These are phyloP conservation scores for Unio delphinus DNA, from an alignment of 2,888 invertebrate species.

Conservation along the genomic window DNA sequence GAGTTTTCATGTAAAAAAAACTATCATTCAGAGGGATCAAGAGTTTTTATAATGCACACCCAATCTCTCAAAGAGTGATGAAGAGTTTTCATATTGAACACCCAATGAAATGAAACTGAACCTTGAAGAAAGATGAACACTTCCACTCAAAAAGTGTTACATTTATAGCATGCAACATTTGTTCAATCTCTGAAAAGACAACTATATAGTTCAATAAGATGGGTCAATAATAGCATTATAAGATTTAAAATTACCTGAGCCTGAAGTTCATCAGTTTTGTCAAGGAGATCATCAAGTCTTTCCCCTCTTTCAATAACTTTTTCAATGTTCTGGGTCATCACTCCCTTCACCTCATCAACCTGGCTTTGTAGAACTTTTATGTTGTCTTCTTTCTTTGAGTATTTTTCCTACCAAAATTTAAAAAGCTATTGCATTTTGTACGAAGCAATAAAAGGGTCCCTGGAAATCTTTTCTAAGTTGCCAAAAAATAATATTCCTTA, in stretches of 20 bases:
- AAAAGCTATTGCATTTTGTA: neutral
- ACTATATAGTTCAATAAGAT: neutral
- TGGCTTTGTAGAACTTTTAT: constrained; percentile 58
- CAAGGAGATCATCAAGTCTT: constrained; percentile 69
- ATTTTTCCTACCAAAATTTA: constrained; percentile 47
- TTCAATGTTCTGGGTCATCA: constrained; percentile 71
- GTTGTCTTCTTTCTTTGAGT: constrained; percentile 48
- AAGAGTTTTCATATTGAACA: too few species aligned
- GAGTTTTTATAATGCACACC: too few species aligned
- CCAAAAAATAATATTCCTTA: neutral
- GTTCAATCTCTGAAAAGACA: neutral
- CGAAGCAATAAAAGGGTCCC: neutral
- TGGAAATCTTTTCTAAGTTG: neutral
- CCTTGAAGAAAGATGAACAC: too few species aligned
- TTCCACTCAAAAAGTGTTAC: neutral
- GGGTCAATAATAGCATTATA: neutral
- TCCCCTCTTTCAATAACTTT: constrained; percentile 69
- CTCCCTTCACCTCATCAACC: constrained; percentile 70
- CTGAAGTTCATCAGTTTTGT: constrained; percentile 69
- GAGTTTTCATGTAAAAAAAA: too few species aligned
- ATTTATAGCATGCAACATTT: neutral
- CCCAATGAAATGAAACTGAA: too few species aligned
- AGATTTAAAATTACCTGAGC: constrained; percentile 55
- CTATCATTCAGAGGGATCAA: too few species aligned
- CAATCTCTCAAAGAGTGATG: too few species aligned